phyloP scores from a whole-genome alignment of 2,888 invertebrate genomes.

The Ferrisia virgata region DNA sequence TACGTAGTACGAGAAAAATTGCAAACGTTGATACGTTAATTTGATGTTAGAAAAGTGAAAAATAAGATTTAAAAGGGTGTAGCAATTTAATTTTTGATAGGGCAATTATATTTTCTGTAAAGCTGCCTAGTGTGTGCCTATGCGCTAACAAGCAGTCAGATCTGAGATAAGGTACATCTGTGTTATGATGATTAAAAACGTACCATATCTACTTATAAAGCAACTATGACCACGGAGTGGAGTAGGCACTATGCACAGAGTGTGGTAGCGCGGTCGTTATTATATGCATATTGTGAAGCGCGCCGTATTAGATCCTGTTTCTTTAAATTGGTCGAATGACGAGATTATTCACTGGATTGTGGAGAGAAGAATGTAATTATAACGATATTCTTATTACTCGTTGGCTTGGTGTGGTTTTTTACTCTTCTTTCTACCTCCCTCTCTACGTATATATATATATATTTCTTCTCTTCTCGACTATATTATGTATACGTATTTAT shows the following conservation, averaged over 20 bases:
- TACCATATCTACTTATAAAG: slow-evolving; percentile 12
- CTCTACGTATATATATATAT: too few relatives aligned
- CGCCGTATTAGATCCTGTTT: slow-evolving; percentile 36
- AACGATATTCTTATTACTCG: slow-evolving; percentile 33
- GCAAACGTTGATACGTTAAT: slow-evolving; percentile 18
- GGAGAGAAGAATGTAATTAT: slow-evolving; percentile 21
- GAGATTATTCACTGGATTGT: slow-evolving; percentile 36
- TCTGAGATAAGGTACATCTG: slow-evolving; percentile 38
- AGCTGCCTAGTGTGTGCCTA: not conserved
- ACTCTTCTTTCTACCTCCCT: not conserved
- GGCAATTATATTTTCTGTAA: slow-evolving; percentile 41
- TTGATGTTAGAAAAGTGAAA: slow-evolving; percentile 13
- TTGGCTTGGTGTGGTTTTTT: not conserved
- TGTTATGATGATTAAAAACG: slow-evolving; percentile 44
- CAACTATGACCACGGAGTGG: not conserved
- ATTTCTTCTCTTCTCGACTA: too few relatives aligned
- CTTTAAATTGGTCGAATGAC: slow-evolving; percentile 30
- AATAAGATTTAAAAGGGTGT: slow-evolving; percentile 26
- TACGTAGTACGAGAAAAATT: not conserved
- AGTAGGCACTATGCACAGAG: not conserved
- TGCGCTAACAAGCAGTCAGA: slow-evolving; percentile 42
- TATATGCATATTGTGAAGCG: slow-evolving; percentile 31
- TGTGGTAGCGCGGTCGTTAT: slow-evolving; percentile 33
- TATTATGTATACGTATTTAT: not conserved
- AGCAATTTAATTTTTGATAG: slow-evolving; percentile 45